phyloP scores from a whole-genome alignment of 2,888 invertebrate species.

The Priocnemis perturbator region DNA sequence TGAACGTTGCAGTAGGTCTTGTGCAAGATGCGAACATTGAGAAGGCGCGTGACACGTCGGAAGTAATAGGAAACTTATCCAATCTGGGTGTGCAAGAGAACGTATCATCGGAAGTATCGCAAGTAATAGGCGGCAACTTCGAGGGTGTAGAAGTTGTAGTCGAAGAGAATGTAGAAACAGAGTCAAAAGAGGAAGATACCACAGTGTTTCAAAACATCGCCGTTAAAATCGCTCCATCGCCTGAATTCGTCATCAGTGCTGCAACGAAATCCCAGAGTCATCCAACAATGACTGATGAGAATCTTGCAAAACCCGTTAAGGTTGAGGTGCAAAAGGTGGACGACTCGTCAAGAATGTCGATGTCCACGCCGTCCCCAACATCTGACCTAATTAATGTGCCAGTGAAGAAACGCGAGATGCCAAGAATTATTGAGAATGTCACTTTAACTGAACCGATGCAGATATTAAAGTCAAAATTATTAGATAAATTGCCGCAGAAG shows the following conservation, averaged over 20 bases:
- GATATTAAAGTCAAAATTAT: slow-evolving; percentile 67
- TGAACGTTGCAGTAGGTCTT: background rate
- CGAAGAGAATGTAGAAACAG: slow-evolving; percentile 48
- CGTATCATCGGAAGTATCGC: slow-evolving; percentile 41
- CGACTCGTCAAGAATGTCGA: slow-evolving; percentile 49
- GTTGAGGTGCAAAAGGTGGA: slow-evolving; percentile 58
- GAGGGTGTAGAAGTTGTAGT: slow-evolving; percentile 58
- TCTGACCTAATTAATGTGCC: slow-evolving; percentile 59
- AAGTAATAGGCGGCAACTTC: slow-evolving; percentile 29
- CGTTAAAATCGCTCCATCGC: slow-evolving; percentile 23
- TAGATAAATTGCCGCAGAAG: slow-evolving; percentile 64
- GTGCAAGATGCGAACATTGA: slow-evolving; percentile 24
- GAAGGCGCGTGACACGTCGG: slow-evolving; percentile 17
- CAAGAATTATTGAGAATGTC: slow-evolving; percentile 72
- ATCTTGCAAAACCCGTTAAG: slow-evolving; percentile 38
- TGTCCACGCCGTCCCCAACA: slow-evolving; percentile 54
- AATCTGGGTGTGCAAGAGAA: slow-evolving; percentile 31
- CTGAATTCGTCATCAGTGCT: slow-evolving; percentile 23
- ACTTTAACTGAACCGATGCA: slow-evolving; percentile 70
- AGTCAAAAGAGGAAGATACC: slow-evolving; percentile 36
- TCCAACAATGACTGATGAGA: slow-evolving; percentile 38
- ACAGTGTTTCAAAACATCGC: slow-evolving; percentile 20
- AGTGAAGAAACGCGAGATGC: slow-evolving; percentile 73
- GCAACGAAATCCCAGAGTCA: slow-evolving; percentile 24
- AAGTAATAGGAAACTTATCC: slow-evolving; percentile 24